A percentile compares a stretch with the other conserved stretches of the same genome.
These are phyloP conservation scores for Ceuthmochares aereus DNA, from an alignment of 2,113 vertebrate species.

Conservation along the genomic window DNA sequence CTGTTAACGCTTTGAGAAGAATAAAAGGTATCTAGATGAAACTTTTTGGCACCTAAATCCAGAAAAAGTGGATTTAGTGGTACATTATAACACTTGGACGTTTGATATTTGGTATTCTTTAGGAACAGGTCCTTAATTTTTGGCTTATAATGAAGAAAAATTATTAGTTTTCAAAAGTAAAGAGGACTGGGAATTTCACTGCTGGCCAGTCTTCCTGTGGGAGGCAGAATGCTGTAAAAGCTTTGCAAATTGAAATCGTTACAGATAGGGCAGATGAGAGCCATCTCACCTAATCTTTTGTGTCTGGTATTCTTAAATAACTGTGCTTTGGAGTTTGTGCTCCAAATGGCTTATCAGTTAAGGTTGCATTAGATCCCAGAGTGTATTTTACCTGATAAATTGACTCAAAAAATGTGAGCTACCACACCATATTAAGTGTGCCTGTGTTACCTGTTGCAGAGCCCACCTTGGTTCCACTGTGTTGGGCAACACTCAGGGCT, in stretches of 20 bases:
- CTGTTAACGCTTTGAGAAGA: background rate
- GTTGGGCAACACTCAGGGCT: rapidly evolving
- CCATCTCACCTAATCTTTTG: background rate
- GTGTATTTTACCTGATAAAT: background rate
- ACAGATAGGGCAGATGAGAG: rapidly evolving
- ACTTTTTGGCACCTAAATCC: background rate
- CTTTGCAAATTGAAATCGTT: background rate
- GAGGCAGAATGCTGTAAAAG: background rate
- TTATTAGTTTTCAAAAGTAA: background rate
- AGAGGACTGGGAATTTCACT: background rate
- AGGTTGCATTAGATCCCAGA: background rate
- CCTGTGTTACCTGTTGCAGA: background rate
- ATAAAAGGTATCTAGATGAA: background rate
- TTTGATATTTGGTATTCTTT: background rate
- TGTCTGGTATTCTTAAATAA: background rate
- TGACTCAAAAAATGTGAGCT: background rate
- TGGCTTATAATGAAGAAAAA: background rate
- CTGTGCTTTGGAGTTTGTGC: background rate
- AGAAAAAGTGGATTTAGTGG: background rate
- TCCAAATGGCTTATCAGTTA: background rate
- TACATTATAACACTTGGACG: background rate
- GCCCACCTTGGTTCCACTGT: background rate
- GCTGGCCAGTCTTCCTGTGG: background rate
- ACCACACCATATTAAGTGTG: rapidly evolving
- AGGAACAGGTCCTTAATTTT: background rate